Base-by-base conservation (phyloP, 92 coral and sea anemone species). In the Plumapathes pennacea region DNA sequence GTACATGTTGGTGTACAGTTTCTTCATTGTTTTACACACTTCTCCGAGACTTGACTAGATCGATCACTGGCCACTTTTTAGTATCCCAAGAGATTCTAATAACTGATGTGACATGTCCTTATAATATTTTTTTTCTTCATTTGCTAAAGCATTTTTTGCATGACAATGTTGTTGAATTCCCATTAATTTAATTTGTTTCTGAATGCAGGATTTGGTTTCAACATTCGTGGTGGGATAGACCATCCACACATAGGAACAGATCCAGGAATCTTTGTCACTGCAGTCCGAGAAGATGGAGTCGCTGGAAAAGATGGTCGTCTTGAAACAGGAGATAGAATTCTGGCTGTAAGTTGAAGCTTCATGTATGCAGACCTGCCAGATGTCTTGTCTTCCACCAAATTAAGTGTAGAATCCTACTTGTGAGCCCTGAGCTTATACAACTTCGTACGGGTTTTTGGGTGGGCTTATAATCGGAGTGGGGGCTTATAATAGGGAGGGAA, bases 211-310 rank as follows among this genome's bases (percentile, higher is more conserved):
- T 89, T 92, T 71, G 98, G 98, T 18, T 92, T 92, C 50, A 92
- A 92, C 46, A 81, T 92, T 41, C 79, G 96, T 15, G 96, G 98
- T 11, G 98, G 98, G 3, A 62, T 76, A 0, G 98, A 92, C 32
- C 96, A 92, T 42, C 98, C 96, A 32, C 98, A 92, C 49, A 75
- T 92, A 11, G 80, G 88, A 31, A 82, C 88, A 43, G 98, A 92
- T 53, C 88, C 98, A 15, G 98, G 98, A 7, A 92, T 92, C 14
- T 92, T 92, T 59, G 59, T 92, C 20, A 92, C 98, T 25, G 82
- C 96, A 4, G 81, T 92, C 28, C 70, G 85, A 37, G 94, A 82
- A 31, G 83, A 72, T 52, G 85, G 98, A 56, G 89, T 53, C 5
- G 98, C 98, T 8, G 94, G 84, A 6, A 56, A 49, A 37, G 96